Evolutionary conservation across 2,113 vertebrate genomes (phyloP).

Genomic region (Charina bottae): DNA sequence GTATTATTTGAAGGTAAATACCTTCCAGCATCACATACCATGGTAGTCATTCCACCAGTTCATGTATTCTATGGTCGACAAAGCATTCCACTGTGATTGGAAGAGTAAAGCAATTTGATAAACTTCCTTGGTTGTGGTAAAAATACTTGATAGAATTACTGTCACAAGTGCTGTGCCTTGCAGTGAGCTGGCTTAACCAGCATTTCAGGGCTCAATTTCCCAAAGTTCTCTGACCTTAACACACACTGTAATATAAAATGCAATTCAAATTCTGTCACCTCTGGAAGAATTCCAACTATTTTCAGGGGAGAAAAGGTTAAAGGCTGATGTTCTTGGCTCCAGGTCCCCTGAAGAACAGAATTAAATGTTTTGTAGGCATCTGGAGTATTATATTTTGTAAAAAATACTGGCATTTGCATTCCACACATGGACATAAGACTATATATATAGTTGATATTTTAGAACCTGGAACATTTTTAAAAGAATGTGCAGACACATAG

Average conservation of each 20-base stretch:
- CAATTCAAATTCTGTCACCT: constrained; percentile 70
- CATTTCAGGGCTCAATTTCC: constrained; percentile 22
- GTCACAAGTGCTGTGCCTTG: neutral
- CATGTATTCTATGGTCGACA: neutral
- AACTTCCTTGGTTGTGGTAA: neutral
- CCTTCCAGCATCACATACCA: neutral
- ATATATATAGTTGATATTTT: constrained; percentile 20
- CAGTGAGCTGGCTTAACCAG: neutral
- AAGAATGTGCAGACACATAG: neutral
- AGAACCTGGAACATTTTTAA: neutral
- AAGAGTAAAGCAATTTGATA: neutral
- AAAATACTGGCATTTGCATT: constrained; percentile 9
- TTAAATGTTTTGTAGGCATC: neutral
- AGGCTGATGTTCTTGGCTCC: constrained; percentile 46
- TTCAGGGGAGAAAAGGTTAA: constrained; percentile 57
- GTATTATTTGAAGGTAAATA: neutral
- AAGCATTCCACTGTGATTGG: neutral
- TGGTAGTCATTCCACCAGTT: neutral
- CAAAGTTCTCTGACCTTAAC: constrained; percentile 63
- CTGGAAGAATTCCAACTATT: constrained; percentile 68
- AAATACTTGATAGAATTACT: neutral
- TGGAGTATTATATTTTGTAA: neutral
- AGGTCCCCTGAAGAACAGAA: constrained; percentile 18
- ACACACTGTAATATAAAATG: constrained; percentile 59
- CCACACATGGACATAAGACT: neutral